Base-by-base conservation (phyloP, 1,140 invertebrate genomes). In the Ylistrum balloti region DNA sequence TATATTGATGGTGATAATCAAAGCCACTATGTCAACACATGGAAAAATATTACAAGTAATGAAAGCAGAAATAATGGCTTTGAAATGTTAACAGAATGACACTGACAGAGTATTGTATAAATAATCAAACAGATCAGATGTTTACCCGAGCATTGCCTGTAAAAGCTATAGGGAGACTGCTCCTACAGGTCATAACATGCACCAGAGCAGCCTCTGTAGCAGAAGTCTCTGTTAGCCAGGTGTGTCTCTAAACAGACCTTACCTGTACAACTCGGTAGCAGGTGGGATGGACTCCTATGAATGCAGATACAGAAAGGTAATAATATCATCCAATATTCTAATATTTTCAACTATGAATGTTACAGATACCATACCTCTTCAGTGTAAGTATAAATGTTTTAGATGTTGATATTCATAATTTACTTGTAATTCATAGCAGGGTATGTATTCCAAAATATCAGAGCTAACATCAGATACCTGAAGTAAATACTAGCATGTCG, bases 291-390 rank as follows among this genome's bases (percentile, higher is more conserved):
- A 74, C 56, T 45, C 20, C 0, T 45, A 45, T 17, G 56, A 74
- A n/a, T 74, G 28, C 56, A 74, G 56, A 28, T 28, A 74, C 22
- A 74, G 56, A 74, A 74, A 74, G 56, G 56, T 74, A 74, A 74
- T 11, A 7, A 13, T 15, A 17, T n/a, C 22, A 74, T 74, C 5
- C 56, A 5, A 28, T 74, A 1, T 74, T 74, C 56, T 74, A 28
- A 28, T 5, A n/a, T n/a, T n/a, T n/a, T n/a, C n/a, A n/a, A n/a
- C n/a, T n/a, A n/a, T n/a, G n/a, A n/a, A n/a, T n/a, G n/a, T n/a
- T n/a, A n/a, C n/a, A n/a, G n/a, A n/a, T n/a, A n/a, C n/a, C n/a
- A 13, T 38, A 38, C 35, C 5, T 38, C 13, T 38, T 15, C 41
- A 45, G 20, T 45, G 41, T 45, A 45, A 45, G 20, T 17, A 45